Conservation (phyloP, 1,140 invertebrate genomes). For the Cydia fagiglandana region DNA sequence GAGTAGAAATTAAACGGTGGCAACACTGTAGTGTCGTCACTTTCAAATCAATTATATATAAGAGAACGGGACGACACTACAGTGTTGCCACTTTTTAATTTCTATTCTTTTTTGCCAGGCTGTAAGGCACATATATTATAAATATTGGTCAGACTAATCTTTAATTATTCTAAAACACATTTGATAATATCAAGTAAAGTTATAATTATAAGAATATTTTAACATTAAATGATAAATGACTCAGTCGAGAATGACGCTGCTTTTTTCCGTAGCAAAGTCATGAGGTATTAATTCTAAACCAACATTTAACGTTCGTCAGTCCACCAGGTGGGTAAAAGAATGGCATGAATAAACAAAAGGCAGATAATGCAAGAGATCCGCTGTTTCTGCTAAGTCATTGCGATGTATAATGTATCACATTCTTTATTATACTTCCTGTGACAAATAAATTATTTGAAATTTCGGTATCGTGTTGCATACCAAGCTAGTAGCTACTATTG, state of each 20-base stretch:
- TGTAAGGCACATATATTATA: neutral
- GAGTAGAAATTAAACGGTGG: too few relatives aligned
- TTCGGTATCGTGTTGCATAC: slow-evolving; percentile 7
- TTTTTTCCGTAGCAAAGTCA: slow-evolving; percentile 4
- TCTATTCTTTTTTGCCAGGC: too few relatives aligned
- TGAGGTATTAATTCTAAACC: slow-evolving; percentile 24
- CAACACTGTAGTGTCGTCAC: too few relatives aligned
- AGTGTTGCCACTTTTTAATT: too few relatives aligned
- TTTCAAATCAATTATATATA: too few relatives aligned
- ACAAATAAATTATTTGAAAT: neutral
- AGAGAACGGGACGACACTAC: too few relatives aligned
- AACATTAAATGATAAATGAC: neutral
- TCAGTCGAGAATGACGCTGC: neutral
- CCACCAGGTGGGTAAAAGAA: slow-evolving; percentile 38
- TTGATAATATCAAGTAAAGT: neutral
- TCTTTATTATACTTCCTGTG: slow-evolving; percentile 23
- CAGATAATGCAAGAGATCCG: slow-evolving; percentile 48
- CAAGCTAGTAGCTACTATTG: slow-evolving; percentile 42
- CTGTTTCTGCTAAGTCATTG: slow-evolving; percentile 51
- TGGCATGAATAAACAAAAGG: slow-evolving; percentile 55
- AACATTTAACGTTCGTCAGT: slow-evolving; percentile 26
- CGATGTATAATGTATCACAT: slow-evolving; percentile 36
- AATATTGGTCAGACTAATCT: neutral
- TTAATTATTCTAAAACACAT: neutral
- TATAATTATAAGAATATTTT: slow-evolving; percentile 1